Percentiles rank a stretch among this genome's conserved stretches.
These are phyloP conservation scores for Phylloscopus collybita DNA, from an alignment of 2,797 vertebrate species.

Conservation along the genomic window DNA sequence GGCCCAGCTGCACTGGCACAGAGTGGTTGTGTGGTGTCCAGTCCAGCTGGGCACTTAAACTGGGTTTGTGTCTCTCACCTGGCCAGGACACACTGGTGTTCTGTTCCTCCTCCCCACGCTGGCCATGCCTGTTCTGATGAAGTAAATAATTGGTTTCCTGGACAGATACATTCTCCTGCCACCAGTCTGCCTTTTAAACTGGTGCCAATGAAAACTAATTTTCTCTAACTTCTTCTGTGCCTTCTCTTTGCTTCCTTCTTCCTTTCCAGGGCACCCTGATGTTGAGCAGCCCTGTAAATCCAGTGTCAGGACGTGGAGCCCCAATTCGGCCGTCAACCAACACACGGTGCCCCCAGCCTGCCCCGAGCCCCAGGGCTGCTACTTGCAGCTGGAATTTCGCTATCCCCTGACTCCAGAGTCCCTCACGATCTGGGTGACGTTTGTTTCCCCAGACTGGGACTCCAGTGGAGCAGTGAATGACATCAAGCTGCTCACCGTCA, in stretches of 20 bases:
- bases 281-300: conserved; percentile 96
- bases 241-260: background rate
- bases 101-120: background rate
- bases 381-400: conserved; percentile 92
- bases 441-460: conserved; percentile 89
- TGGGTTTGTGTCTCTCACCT: background rate
- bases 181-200: background rate
- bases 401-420: conserved; percentile 89
- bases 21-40: background rate
- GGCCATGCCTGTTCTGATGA: background rate
- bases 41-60: background rate
- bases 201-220: background rate
- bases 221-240: background rate
- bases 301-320: conserved; percentile 96
- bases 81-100: background rate
- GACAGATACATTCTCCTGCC: background rate
- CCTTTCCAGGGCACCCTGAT: conserved; percentile 88
- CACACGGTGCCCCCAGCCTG: conserved; percentile 88
- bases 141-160: background rate
- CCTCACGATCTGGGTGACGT: conserved; percentile 95
- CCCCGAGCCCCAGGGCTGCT: conserved; percentile 91
- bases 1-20: background rate
- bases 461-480: conserved; percentile 92
- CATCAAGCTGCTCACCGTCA: conserved; percentile 88
- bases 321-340: conserved; percentile 85